phyloP scores from a whole-genome alignment of 2,113 vertebrate species.

The Oncorhynchus nerka region DNA sequence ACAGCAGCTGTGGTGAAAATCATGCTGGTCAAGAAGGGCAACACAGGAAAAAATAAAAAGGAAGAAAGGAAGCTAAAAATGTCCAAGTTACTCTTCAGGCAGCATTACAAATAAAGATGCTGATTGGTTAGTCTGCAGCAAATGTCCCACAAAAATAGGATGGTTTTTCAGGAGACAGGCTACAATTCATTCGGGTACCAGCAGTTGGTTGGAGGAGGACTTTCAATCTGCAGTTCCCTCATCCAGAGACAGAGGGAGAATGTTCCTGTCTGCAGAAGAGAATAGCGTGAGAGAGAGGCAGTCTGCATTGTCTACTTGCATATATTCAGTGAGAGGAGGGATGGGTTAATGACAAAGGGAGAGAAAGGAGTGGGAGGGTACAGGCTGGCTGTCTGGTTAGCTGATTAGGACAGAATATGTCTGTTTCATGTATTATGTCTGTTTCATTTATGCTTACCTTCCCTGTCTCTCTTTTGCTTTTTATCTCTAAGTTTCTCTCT shows the following conservation, averaged over 20 bases:
- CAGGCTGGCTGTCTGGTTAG: not conserved
- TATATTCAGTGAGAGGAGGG: not conserved
- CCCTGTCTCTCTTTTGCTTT: not conserved
- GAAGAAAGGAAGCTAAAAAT: slow-evolving; percentile 22
- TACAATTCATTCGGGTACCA: not conserved
- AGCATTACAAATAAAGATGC: slow-evolving; percentile 27
- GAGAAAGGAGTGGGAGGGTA: slow-evolving; percentile 1
- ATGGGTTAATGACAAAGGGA: not conserved
- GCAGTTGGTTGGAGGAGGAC: not conserved
- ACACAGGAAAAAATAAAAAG: not conserved
- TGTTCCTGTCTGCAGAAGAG: not conserved
- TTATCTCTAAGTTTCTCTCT: not conserved
- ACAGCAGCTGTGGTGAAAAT: slow-evolving; percentile 77
- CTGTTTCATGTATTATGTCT: too few species aligned
- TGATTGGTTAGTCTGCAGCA: not conserved
- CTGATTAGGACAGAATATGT: slow-evolving; percentile 3
- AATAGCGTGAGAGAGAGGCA: not conserved
- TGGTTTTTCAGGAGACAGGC: not conserved
- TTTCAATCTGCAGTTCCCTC: slow-evolving; percentile 1
- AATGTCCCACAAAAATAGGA: not conserved
- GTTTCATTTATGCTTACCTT: slow-evolving; percentile 1
- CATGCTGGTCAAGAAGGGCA: slow-evolving; percentile 55
- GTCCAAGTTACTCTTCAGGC: slow-evolving; percentile 37
- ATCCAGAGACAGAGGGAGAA: slow-evolving; percentile 13
- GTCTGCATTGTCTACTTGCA: not conserved